phyloP scores from a whole-genome alignment of 1,140 invertebrate species.

The Drosophila melanogaster region DNA sequence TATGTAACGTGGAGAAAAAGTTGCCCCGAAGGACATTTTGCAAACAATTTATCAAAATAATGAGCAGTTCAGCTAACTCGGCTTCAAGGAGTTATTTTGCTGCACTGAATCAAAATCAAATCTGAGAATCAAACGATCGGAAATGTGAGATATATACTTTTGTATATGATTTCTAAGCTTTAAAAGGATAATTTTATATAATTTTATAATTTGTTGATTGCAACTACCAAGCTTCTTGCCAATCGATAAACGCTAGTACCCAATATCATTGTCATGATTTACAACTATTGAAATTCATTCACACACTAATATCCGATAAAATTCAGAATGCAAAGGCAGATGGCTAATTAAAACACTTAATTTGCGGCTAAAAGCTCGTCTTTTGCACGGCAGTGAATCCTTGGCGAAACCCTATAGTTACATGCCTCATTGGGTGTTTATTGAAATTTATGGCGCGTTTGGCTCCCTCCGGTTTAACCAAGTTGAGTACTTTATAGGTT shows the following conservation, averaged over 20 bases:
- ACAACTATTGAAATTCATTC: slow-evolving; percentile 47
- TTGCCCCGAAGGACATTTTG: no score
- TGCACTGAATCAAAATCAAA: no score
- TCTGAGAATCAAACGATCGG: no score
- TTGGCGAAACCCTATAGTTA: neutral
- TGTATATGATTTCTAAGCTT: no score
- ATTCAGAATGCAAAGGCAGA: slow-evolving; percentile 33
- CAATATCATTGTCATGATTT: slow-evolving; percentile 23
- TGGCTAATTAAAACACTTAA: slow-evolving; percentile 60
- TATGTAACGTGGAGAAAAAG: neutral
- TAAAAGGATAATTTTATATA: no score
- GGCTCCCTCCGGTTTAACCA: slow-evolving; percentile 31
- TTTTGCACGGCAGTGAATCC: neutral
- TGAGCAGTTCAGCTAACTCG: no score
- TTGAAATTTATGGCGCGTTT: slow-evolving; percentile 67
- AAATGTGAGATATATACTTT: no score
- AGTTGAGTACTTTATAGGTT: slow-evolving; percentile 56
- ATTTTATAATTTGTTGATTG: no score
- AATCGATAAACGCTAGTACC: no score
- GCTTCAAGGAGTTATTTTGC: no score
- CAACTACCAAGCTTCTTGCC: no score
- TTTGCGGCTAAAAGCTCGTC: slow-evolving; percentile 43
- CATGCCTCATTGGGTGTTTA: slow-evolving; percentile 67
- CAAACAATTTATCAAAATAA: neutral
- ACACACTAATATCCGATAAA: slow-evolving; percentile 50